These are phyloP conservation scores for Metellina segmentata DNA, from an alignment of 2,888 invertebrate genomes.

Conservation along the genomic window DNA sequence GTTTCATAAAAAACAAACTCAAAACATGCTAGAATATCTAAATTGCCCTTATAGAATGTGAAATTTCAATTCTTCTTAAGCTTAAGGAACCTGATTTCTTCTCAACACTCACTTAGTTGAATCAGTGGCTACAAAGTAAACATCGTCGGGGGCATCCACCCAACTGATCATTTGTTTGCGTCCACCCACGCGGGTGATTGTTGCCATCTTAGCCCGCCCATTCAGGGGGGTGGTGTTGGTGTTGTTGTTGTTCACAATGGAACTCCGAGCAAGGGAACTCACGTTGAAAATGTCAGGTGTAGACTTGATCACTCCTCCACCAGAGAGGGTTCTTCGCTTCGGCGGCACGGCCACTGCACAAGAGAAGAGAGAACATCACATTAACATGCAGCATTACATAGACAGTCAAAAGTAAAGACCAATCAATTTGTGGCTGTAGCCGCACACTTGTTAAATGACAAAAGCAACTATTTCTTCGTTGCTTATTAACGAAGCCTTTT, in stretches of 20 bases:
- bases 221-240: slow-evolving; percentile 83
- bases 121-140: slow-evolving; percentile 95
- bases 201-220: slow-evolving; percentile 91
- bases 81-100: slow-evolving; percentile 14
- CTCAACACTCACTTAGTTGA: slow-evolving; percentile 88
- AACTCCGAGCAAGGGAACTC: slow-evolving; percentile 71
- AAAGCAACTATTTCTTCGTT: too few relatives aligned
- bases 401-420: not conserved
- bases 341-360: slow-evolving; percentile 63
- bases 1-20: slow-evolving; percentile 58
- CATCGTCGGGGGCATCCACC: slow-evolving; percentile 99
- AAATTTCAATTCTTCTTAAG: slow-evolving; percentile 26
- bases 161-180: slow-evolving; percentile 95
- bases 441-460: too few relatives aligned
- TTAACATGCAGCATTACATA: not conserved
- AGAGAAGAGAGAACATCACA: slow-evolving; percentile 10
- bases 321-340: slow-evolving; percentile 61
- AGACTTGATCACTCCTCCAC: slow-evolving; percentile 69
- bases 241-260: slow-evolving; percentile 65
- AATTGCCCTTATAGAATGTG: slow-evolving; percentile 63
- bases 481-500: too few relatives aligned
- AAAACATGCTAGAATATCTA: slow-evolving; percentile 76
- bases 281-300: slow-evolving; percentile 73
- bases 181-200: slow-evolving; percentile 87
- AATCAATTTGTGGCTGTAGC: too few relatives aligned